Percentiles rank a stretch among this genome's conserved stretches.
Conservation (phyloP, 2,797 vertebrate genomes). For the Cichlasoma orientale region DNA sequence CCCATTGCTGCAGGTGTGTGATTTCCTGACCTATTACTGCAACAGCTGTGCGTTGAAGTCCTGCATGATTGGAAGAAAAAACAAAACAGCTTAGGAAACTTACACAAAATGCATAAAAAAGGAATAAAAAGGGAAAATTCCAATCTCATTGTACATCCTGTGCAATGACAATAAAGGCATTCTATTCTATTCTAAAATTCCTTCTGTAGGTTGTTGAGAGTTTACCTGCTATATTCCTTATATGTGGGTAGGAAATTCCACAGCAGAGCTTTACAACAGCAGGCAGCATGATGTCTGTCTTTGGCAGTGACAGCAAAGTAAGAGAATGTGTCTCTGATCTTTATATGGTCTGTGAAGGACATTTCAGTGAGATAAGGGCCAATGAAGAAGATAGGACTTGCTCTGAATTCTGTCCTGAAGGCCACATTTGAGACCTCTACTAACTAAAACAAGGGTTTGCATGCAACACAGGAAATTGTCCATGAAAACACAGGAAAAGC, state of each 20-base stretch:
- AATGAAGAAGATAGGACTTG: conserved; percentile 63
- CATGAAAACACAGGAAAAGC: not conserved
- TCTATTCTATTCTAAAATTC: no score
- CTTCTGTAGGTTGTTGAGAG: not conserved
- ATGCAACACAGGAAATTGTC: not conserved
- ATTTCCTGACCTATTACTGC: conserved; percentile 76
- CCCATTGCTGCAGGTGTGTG: conserved; percentile 56
- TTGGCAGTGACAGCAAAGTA: conserved; percentile 48
- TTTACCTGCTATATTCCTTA: conserved; percentile 80
- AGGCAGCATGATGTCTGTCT: conserved; percentile 76
- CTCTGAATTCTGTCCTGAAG: conserved; percentile 66
- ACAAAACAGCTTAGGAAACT: not conserved
- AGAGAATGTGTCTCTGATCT: conserved; percentile 9
- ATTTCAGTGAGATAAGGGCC: conserved; percentile 70
- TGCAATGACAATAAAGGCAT: no score
- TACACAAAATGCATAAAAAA: not conserved
- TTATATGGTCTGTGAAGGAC: conserved; percentile 83
- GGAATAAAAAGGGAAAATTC: not conserved
- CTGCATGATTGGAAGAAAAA: conserved; percentile 49
- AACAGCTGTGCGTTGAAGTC: conserved; percentile 75
- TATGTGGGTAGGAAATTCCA: conserved; percentile 85
- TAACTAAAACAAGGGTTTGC: conserved; percentile 1
- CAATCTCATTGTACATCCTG: no score
- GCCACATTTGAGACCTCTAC: conserved; percentile 35
- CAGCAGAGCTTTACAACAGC: conserved; percentile 87